Conservation (phyloP, 2,113 vertebrate species). For the Mola mola region DNA sequence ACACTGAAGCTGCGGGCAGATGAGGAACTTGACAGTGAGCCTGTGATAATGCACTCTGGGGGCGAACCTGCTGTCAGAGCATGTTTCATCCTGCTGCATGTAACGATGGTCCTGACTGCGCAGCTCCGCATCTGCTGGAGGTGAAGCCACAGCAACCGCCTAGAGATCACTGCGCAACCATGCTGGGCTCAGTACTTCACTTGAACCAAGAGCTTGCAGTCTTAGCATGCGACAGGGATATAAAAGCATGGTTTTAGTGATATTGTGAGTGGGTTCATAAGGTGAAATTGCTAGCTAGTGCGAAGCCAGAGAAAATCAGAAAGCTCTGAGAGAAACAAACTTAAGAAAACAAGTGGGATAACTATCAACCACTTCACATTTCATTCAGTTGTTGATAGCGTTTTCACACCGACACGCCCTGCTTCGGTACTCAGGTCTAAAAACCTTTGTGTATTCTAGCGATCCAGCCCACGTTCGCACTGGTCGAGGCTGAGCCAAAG, state of each 20-base stretch:
- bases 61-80: constrained; percentile 53
- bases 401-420: too few relatives aligned
- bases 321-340: neutral
- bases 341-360: too few relatives aligned
- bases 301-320: constrained; percentile 5
- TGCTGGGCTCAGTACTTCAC: constrained; percentile 26
- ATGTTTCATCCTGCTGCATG: constrained; percentile 40
- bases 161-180: constrained; percentile 38
- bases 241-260: constrained; percentile 17
- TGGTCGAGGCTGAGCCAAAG: too few relatives aligned
- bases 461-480: too few relatives aligned
- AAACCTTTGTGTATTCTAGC: too few relatives aligned
- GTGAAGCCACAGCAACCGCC: constrained; percentile 20
- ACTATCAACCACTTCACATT: too few relatives aligned
- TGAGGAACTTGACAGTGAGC: constrained; percentile 44
- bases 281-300: constrained; percentile 1
- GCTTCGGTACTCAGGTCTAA: too few relatives aligned
- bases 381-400: too few relatives aligned
- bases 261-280: constrained; percentile 9
- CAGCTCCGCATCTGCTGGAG: constrained; percentile 40
- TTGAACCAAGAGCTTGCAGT: constrained; percentile 7
- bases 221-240: constrained; percentile 14
- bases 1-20: constrained; percentile 36
- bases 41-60: constrained; percentile 39
- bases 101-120: constrained; percentile 33